Base-by-base conservation (phyloP, 2,888 invertebrate species). In the Masnerella sp. region DNA sequence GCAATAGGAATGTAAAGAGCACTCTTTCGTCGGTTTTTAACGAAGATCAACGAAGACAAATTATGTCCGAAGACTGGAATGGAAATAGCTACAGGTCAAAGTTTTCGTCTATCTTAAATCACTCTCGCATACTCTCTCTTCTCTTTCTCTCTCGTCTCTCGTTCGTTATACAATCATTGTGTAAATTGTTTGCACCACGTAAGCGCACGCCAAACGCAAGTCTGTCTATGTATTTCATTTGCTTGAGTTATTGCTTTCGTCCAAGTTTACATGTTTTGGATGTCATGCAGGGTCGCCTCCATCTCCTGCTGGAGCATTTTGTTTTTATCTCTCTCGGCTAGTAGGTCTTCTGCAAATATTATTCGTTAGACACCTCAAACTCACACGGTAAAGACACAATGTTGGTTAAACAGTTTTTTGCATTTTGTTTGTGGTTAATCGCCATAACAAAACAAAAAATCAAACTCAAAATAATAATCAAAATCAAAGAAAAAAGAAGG, bases 211-310 rank as follows among this genome's bases (percentile, higher is more conserved):
- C 65, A 74, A 65, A 72, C 71, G 73, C 54, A 69, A 71, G 65
- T 85, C 51, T 58, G 30, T 56, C 38, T 68, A 32, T 49, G 34
- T 30, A 14, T 56, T 32, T 45, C 34, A 25, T 45, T 67, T 67
- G 49, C 51, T 49, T 58, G 42, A 52, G 59, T 68, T 68, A 68
- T 68, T 68, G 59, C 59, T 59, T 52, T 52, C 36, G 67, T 68
- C 88, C 70, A 47, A 40, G 32, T 91, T 93, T 95, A 98, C 96
- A 98, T 97, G 90, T 97, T 96, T 92, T 98, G 97, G 91, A 98
- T 96, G 91, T 98, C 98, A 92, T 96, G 96, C 91, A 98, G 94
- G 88, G 98, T 97, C 88, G 96, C 94, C 91, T 99, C 98, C 96
- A 99, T 97, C 90, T 99, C 99, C 89, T 96, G 96, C 90, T 96